Percentiles rank a stretch among this genome's conserved stretches.
Evolutionary conservation across 1,140 invertebrate species (phyloP).

Genomic region (Uloborus diversus): DNA sequence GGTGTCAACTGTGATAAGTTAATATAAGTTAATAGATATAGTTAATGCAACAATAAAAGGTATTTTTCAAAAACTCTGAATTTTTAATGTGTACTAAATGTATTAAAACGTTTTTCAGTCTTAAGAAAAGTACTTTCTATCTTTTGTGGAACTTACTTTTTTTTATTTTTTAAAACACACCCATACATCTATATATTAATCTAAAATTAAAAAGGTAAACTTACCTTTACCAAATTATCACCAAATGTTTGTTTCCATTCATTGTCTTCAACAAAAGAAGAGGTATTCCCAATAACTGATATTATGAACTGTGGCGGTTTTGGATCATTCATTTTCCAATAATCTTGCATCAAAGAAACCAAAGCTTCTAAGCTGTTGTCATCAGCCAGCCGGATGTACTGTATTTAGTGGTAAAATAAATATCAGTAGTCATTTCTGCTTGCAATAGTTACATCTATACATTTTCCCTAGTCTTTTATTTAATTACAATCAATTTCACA

Average conservation of each 20-base stretch:
- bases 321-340: constrained; percentile 66
- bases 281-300: constrained; percentile 67
- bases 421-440: background rate
- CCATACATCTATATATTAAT: no score
- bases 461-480: background rate
- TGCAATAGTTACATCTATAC: background rate
- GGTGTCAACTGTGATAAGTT: no score
- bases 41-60: no score
- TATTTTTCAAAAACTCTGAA: no score
- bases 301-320: constrained; percentile 65
- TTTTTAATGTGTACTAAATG: no score
- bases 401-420: background rate
- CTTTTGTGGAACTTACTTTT: no score
- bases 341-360: constrained; percentile 63
- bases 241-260: constrained; percentile 65
- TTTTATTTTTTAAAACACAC: no score
- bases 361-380: constrained; percentile 63
- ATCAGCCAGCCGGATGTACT: constrained; percentile 65
- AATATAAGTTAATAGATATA: no score
- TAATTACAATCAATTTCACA: background rate
- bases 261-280: constrained; percentile 67
- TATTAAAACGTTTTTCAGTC: no score
- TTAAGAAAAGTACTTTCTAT: no score
- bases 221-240: constrained; percentile 65
- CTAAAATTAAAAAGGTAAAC: no score